Evolutionary conservation across 2,113 vertebrate species (phyloP), one percentile per base, ranked within the genome.

Genomic region (Bathybates hornii): DNA sequence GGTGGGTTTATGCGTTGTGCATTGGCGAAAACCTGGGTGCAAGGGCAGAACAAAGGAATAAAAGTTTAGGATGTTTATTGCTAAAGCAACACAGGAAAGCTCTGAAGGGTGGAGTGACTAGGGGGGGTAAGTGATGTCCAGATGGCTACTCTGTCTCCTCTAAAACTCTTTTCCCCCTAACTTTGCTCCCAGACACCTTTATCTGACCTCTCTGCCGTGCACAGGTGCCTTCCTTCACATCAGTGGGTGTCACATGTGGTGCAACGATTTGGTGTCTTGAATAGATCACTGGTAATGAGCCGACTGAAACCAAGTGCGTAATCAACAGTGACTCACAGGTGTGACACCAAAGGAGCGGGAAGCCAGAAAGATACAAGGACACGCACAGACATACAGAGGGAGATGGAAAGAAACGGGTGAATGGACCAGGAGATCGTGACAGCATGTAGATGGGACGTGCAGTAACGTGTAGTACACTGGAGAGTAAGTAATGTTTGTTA

Each of bases 351-450:
- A 32, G 6, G 53, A 56, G 10, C 9, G 0, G 56, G 56, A 32
- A 59, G 4, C 56, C 3, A 59, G 56, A 59, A 59, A 59, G 24
- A 14, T 29, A 59, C 56, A 59, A 59, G 27, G 13, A 59, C 24
- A 32, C 13, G 1, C 12, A 57, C 48, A 52, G 10, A 41, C 52
- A 54, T 3, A 21, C 3, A 54, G 52, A 0, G n/a, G n/a, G 52
- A 10, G 52, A 21, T 54, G 52, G 19, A 54, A 0, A 54, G 19
- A 54, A 21, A 54, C 0, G n/a, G n/a, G 52, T 21, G 52, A 0
- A 21, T 54, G 0, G n/a, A 54, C n/a, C 2, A 54, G 52, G 52
- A 11, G 0, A 54, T 21, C 0, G 5, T 54, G 53, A 21, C 10
- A 1, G 10, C 3, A 21, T 54, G 54, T 57, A 57, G 27, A 32